Conservation (phyloP, 2,797 vertebrate genomes). For the Chaunax sp. region DNA sequence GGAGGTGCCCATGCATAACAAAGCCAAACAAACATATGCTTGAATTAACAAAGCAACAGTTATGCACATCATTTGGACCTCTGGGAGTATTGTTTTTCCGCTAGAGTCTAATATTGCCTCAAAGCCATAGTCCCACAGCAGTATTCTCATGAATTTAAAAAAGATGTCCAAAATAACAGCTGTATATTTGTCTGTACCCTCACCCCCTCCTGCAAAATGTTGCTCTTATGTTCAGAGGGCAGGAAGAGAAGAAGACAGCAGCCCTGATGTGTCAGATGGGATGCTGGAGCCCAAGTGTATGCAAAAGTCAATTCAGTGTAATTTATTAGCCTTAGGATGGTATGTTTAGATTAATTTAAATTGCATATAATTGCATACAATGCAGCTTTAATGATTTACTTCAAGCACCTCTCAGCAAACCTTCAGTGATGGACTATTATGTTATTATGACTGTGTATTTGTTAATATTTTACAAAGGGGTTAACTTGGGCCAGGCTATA, state of each 20-base stretch:
- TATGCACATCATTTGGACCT: constrained; percentile 12
- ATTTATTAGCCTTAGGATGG: no score
- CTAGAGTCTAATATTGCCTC: constrained; percentile 14
- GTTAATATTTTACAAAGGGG: no score
- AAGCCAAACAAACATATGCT: constrained; percentile 53
- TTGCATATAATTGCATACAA: no score
- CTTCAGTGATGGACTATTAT: no score
- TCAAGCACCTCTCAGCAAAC: no score
- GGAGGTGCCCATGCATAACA: constrained; percentile 27
- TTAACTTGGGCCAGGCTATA: no score
- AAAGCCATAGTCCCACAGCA: constrained; percentile 6
- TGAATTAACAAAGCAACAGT: constrained; percentile 38
- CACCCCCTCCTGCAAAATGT: background rate
- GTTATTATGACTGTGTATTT: no score
- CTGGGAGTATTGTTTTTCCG: constrained; percentile 4
- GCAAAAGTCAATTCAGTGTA: constrained; percentile 6
- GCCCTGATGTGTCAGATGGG: constrained; percentile 16
- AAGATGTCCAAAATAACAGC: background rate
- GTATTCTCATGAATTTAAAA: constrained; percentile 1
- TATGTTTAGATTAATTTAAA: no score
- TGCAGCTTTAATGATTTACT: no score
- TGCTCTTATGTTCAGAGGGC: constrained; percentile 1
- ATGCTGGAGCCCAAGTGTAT: constrained; percentile 31
- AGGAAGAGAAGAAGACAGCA: background rate
- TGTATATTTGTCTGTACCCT: background rate